phyloP scores from a whole-genome alignment of 2,797 vertebrate genomes.

The Todus mexicanus region DNA sequence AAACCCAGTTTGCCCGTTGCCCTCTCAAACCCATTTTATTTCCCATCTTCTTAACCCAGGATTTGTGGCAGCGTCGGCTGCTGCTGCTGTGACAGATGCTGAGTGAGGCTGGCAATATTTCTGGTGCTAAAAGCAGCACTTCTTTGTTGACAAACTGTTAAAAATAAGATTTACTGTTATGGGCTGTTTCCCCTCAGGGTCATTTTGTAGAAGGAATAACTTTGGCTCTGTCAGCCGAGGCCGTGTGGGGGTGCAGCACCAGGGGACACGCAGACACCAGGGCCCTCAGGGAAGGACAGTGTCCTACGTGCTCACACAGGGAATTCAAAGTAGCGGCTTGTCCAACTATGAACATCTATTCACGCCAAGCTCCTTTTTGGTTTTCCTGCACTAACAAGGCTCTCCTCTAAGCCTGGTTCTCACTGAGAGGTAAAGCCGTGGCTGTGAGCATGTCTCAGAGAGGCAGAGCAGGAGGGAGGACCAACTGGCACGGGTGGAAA shows the following conservation, averaged over 20 bases:
- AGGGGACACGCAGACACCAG: not conserved
- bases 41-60: not conserved
- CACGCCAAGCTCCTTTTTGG: not conserved
- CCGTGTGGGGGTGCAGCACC: not conserved
- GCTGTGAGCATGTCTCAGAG: not conserved
- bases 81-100: constrained; percentile 48
- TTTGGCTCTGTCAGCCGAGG: not conserved
- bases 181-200: not conserved
- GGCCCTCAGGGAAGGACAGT: not conserved
- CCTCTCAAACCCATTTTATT: not conserved
- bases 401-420: not conserved
- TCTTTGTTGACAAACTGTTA: constrained; percentile 42
- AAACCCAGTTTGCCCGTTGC: not conserved
- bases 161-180: not conserved
- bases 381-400: not conserved
- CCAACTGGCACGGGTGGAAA: accelerated
- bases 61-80: not conserved
- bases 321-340: not conserved
- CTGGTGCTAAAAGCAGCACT: not conserved
- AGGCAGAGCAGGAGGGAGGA: not conserved
- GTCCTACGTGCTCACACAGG: not conserved
- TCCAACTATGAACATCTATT: not conserved
- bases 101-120: constrained; percentile 19
- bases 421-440: not conserved
- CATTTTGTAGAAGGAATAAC: not conserved